Conservation (phyloP, 2,113 vertebrate genomes). For the Colistium nudipinnis region DNA sequence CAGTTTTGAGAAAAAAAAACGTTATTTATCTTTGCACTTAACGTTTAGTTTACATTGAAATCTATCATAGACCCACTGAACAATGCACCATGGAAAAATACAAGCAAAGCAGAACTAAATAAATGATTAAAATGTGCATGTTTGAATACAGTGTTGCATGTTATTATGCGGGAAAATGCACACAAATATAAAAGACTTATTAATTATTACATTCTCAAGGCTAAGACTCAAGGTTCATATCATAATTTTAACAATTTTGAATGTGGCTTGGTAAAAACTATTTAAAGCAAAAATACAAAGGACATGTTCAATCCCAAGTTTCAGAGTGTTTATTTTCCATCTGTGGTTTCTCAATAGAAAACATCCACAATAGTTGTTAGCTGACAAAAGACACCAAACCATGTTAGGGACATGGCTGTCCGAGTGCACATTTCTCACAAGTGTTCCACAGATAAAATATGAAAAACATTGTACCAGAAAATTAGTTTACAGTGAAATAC, state of each 20-base stretch:
- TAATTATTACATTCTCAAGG: too few relatives aligned
- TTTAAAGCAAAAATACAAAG: slow-evolving; percentile 15
- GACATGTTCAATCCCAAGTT: not conserved
- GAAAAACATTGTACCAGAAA: slow-evolving; percentile 26
- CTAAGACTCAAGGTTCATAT: too few relatives aligned
- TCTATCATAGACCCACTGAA: too few relatives aligned
- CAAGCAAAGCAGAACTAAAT: too few relatives aligned
- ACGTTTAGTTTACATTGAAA: too few relatives aligned
- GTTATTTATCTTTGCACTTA: too few relatives aligned
- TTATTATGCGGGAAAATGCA: too few relatives aligned
- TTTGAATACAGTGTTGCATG: too few relatives aligned
- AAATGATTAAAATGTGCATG: too few relatives aligned
- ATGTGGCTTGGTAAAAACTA: not conserved
- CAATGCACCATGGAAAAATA: too few relatives aligned
- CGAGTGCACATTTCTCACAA: not conserved
- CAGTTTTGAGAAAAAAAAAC: too few relatives aligned
- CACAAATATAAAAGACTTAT: too few relatives aligned
- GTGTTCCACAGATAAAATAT: not conserved
- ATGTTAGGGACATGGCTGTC: not conserved
- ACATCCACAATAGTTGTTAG: slow-evolving; percentile 18
- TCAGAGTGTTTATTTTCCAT: slow-evolving; percentile 46
- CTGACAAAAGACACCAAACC: slow-evolving; percentile 25
- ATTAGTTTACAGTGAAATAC: not conserved
- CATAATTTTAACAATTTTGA: not conserved
- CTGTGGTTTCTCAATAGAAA: slow-evolving; percentile 20